Base-by-base conservation (phyloP, 2,888 invertebrate species). In the Dasysyrphus tricinctus region DNA sequence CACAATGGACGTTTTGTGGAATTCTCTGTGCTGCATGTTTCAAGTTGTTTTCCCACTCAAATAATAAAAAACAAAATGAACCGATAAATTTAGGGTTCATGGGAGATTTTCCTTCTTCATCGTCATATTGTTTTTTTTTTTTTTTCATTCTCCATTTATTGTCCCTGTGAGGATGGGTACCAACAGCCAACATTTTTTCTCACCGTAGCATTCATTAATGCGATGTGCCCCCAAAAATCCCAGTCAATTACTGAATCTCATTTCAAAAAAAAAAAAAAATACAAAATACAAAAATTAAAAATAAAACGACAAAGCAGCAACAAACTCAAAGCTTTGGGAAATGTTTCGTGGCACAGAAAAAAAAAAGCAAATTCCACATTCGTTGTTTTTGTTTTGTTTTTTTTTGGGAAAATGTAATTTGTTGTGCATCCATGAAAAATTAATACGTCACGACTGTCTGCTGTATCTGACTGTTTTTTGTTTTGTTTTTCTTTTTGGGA, bases 351-450 rank as follows among this genome's bases (percentile, higher is more conserved):
- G 34, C 16, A 14, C 19, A 49, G 39, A 61, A 19, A 42, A 51
- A 16, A 63, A 51, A 39, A 32, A 32, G 5, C 24, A 54, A 65
- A 63, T 14, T 65, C 34, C n/a, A 57, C 54, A 57, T 16, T 37
- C 6, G 24, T 12, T 34, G 37, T 16, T 44, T 61, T 29, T 54
- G 1, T 24, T 24, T 24, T 39, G 39, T 65, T 69, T 32, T 67
- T 67, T 44, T 42, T 24, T 63, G n/a, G 42, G 7, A 14, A 59
- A 77, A 85, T 78, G 85, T 85, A 85, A 85, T 85, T 85, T 81
- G 80, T 78, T 85, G 85, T 85, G 85, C 85, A 85, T 78, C 81
- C 81, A 85, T 85, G 85, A 80, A 85, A 85, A 78, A 81, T 85
- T 85, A 85, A 85, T 81, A 85, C 80, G 77, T 81, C 77, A 85